Evolutionary conservation across 2,113 vertebrate species (phyloP).

Genomic region (Peromyscus californicus): DNA sequence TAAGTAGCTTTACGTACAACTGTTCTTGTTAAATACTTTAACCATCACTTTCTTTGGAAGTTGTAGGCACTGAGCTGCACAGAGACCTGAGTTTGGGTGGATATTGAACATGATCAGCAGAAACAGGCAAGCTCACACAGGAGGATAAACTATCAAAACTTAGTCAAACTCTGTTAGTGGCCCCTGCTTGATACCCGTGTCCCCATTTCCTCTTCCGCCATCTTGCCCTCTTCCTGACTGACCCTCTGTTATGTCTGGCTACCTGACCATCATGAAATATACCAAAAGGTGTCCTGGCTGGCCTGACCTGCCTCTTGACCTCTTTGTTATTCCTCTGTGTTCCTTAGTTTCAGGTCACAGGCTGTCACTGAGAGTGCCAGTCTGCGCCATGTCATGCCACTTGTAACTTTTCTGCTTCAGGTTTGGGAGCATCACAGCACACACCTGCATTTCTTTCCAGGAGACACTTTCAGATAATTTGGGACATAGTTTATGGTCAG

Average conservation of each 20-base stretch:
- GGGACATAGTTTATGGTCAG: slow-evolving; percentile 89
- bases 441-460: slow-evolving; percentile 85
- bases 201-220: slow-evolving; percentile 63
- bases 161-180: slow-evolving; percentile 84
- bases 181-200: slow-evolving; percentile 79
- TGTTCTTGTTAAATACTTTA: slow-evolving; percentile 75
- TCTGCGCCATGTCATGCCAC: slow-evolving; percentile 87
- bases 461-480: slow-evolving; percentile 57
- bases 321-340: slow-evolving; percentile 76
- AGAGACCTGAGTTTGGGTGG: slow-evolving; percentile 58
- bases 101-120: slow-evolving; percentile 76
- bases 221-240: slow-evolving; percentile 59
- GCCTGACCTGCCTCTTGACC: slow-evolving; percentile 49
- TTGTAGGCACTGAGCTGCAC: slow-evolving; percentile 78
- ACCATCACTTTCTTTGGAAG: slow-evolving; percentile 70
- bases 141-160: slow-evolving; percentile 71
- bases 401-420: slow-evolving; percentile 91
- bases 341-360: slow-evolving; percentile 91
- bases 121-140: slow-evolving; percentile 58
- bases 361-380: slow-evolving; percentile 90
- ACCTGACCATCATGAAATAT: slow-evolving; percentile 71
- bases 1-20: slow-evolving; percentile 75
- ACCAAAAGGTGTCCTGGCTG: slow-evolving; percentile 64
- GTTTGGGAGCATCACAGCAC: slow-evolving; percentile 92
- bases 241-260: slow-evolving; percentile 59